Evolutionary conservation across 2,113 vertebrate species (phyloP), one percentile per base, ranked within the genome.

Genomic region (Petroica traversi): DNA sequence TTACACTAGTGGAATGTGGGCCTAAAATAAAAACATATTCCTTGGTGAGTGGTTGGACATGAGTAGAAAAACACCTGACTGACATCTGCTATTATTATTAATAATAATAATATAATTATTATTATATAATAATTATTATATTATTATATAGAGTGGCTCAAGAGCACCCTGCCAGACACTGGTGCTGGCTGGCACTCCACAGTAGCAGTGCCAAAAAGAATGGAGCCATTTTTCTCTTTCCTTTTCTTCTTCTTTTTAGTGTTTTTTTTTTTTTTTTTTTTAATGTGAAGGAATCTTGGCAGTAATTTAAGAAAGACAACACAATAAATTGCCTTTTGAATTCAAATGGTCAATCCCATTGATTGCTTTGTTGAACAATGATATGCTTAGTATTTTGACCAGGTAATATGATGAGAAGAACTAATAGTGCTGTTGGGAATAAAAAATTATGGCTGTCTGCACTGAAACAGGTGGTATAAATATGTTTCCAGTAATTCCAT

Each of bases 401-500:
- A 61, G 61, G 55, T 79, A 61, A 74, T 75, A 43, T 54, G 58
- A 91, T 67, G 45, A 85, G 45, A 94, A n/a, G 45, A 80, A 72
- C 48, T 88, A 79, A 71, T 23, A 89, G 63, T 57, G 24, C 76
- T 84, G 43, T 25, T 48, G 46, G 55, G 94, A 88, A 72, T 78
- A 41, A 89, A 77, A 92, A 80, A 45, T 40, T 46, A 23, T 69
- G 71, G 6, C 33, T 73, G 51, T 74, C 89, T 95, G 49, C 18
- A 67, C 54, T 66, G 74, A 78, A 76, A 84, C 84, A 95, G 57
- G 91, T 88, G 72, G 63, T 92, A 91, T 81, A 95, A 96, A 77
- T 88, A 83, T 75, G 81, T 85, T 93, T 95, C 84, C 86, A 95
- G 83, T 88, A 95, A 95, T 89, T 91, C 46, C 36, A 75, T 69